These are phyloP conservation scores for Choristoneura fumiferana DNA, from an alignment of 1,140 invertebrate genomes.

Conservation along the genomic window DNA sequence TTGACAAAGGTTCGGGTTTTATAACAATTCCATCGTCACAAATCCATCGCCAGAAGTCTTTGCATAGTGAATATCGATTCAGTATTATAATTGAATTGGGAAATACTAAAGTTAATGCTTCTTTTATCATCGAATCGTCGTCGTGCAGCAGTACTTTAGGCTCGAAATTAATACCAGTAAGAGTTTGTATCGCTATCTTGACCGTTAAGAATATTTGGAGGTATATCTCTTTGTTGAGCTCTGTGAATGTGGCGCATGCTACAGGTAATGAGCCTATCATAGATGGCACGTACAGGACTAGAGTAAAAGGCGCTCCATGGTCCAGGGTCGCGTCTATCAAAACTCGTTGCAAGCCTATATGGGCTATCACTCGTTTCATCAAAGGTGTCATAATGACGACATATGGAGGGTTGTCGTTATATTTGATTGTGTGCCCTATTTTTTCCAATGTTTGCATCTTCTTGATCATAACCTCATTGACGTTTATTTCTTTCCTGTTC, in stretches of 20 bases:
- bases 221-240: slow-evolving; percentile 19
- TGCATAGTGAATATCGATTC: slow-evolving; percentile 13
- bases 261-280: slow-evolving; percentile 27
- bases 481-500: neutral
- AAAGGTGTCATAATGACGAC: slow-evolving; percentile 22
- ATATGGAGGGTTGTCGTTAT: neutral
- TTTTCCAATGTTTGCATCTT: neutral
- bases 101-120: slow-evolving; percentile 14
- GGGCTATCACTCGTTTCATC: slow-evolving; percentile 20
- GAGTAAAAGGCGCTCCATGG: neutral
- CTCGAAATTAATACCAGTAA: neutral
- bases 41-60: slow-evolving; percentile 21
- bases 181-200: slow-evolving; percentile 17
- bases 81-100: neutral
- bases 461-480: neutral
- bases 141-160: slow-evolving; percentile 18
- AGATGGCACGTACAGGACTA: slow-evolving; percentile 25
- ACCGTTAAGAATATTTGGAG: slow-evolving; percentile 23
- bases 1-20: slow-evolving; percentile 13
- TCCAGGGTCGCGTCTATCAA: slow-evolving; percentile 25
- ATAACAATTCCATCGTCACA: slow-evolving; percentile 18
- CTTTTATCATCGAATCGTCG: neutral
- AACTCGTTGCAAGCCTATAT: slow-evolving; percentile 20
- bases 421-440: neutral
- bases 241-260: slow-evolving; percentile 26